phyloP scores from a whole-genome alignment of 2,888 invertebrate species.

The Isoperla grammatica region DNA sequence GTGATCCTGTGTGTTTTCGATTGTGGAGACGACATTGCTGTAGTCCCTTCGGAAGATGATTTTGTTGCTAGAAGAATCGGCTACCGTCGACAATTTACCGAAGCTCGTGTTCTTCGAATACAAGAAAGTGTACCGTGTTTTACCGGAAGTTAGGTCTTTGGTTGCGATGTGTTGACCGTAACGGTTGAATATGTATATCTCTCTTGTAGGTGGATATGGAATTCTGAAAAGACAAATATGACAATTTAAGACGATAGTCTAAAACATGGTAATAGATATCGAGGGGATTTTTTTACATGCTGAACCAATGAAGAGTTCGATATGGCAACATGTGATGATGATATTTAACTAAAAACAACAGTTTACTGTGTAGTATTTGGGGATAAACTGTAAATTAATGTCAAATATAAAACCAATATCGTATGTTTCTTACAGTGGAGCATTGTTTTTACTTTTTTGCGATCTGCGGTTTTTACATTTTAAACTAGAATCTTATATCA shows the following conservation, averaged over 20 bases:
- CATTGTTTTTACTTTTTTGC: no score
- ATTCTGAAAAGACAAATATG: conserved; percentile 54
- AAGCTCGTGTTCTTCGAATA: conserved; percentile 97
- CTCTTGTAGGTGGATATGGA: conserved; percentile 87
- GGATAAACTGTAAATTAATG: no score
- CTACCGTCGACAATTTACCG: conserved; percentile 88
- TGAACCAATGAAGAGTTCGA: no score
- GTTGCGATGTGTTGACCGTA: conserved; percentile 96
- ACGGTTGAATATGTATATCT: conserved; percentile 88
- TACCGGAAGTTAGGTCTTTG: conserved; percentile 90
- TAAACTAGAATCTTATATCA: not conserved
- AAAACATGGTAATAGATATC: not conserved
- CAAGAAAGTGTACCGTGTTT: conserved; percentile 89
- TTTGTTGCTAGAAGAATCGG: conserved; percentile 89
- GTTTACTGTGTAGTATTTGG: no score
- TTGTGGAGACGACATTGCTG: conserved; percentile 86
- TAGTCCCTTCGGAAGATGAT: conserved; percentile 89
- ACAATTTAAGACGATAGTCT: not conserved
- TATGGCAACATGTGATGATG: no score
- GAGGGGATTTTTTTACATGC: not conserved
- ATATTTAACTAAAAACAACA: no score
- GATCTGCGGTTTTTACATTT: no score
- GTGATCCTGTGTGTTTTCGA: conserved; percentile 90
- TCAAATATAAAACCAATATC: no score
- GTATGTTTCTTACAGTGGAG: no score